Conservation (phyloP, 2,797 vertebrate species). For the Melanotaenia boesemani region DNA sequence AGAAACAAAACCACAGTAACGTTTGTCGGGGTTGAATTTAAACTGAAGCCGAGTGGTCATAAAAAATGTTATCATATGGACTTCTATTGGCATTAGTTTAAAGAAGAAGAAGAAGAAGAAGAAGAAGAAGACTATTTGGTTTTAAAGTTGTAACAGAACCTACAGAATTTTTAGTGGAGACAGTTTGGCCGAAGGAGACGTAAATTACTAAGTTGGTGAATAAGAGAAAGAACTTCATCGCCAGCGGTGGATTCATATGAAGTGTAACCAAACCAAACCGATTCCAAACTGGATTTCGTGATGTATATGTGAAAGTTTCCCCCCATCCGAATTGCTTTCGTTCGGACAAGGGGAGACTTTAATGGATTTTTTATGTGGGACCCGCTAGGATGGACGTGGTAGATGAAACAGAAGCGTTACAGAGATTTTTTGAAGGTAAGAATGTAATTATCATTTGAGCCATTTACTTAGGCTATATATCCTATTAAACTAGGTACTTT, state of each 20-base stretch:
- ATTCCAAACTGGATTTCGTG: conserved; percentile 39
- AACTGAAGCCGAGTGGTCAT: conserved; percentile 28
- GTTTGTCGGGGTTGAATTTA: conserved; percentile 23
- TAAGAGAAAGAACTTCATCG: conserved; percentile 29
- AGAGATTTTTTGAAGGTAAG: conserved; percentile 99
- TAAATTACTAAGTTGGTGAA: conserved; percentile 18
- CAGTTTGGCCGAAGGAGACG: neutral
- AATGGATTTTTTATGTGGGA: conserved; percentile 86
- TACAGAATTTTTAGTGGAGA: neutral
- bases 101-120: too few species aligned
- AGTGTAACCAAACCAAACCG: conserved; percentile 18
- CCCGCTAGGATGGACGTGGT: conserved; percentile 96
- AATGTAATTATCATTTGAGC: neutral
- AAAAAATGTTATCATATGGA: neutral
- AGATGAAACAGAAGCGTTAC: conserved; percentile 98
- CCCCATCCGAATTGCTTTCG: conserved; percentile 73
- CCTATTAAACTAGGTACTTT: too few species aligned
- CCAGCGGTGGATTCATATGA: conserved; percentile 46
- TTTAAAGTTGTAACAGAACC: conserved; percentile 21
- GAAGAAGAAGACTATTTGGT: neutral
- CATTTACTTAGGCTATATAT: neutral
- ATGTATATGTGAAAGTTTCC: conserved; percentile 77
- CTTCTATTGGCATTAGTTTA: conserved; percentile 12
- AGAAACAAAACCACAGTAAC: conserved; percentile 21
- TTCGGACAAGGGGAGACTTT: conserved; percentile 80